Base-by-base conservation (phyloP, 2,888 invertebrate species). In the Drymonia ruficornis region DNA sequence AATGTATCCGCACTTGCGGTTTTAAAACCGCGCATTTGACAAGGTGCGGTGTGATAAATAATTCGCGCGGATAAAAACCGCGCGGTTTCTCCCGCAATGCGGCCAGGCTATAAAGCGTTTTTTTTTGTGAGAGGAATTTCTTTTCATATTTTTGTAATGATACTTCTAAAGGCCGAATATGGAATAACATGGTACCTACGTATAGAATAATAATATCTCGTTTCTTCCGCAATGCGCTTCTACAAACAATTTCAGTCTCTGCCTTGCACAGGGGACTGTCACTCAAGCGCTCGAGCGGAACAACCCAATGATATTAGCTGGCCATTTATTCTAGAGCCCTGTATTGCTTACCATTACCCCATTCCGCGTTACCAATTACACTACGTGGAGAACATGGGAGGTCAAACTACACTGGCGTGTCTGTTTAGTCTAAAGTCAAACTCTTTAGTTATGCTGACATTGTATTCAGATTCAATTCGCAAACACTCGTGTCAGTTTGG, bases 191-290 rank as follows among this genome's bases (percentile, higher is more conserved):
- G 7, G 23, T 23, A n/a, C n/a, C n/a, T n/a, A n/a, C n/a, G n/a
- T 23, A 23, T 23, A 31, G 1, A 2, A 11, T 31, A 2, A 36
- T 36, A n/a, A 13, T n/a, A 1, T 11, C 36, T n/a, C n/a, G 31
- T 3, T 11, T 34, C 12, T 34, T 11, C 78, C 80, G 73, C 79
- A 81, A 75, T 82, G 80, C 81, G 78, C 81, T 77, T 76, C 74
- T 77, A 74, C 77, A 84, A 85, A 82, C 82, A 83, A 81, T 79
- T 81, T 78, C 76, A 78, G 83, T 77, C 78, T 80, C 79, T 77
- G 80, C 77, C 80, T 78, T 80, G 77, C 84, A 82, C 83, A 77
- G 83, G 89, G 89, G 88, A 86, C 85, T 88, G 89, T 89, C 89
- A 89, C 82, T 89, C 89, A 88, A 83, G 80, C 82, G 76, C 75